Evolutionary conservation across 2,113 vertebrate genomes (phyloP).

Genomic region (Willisornis vidua): DNA sequence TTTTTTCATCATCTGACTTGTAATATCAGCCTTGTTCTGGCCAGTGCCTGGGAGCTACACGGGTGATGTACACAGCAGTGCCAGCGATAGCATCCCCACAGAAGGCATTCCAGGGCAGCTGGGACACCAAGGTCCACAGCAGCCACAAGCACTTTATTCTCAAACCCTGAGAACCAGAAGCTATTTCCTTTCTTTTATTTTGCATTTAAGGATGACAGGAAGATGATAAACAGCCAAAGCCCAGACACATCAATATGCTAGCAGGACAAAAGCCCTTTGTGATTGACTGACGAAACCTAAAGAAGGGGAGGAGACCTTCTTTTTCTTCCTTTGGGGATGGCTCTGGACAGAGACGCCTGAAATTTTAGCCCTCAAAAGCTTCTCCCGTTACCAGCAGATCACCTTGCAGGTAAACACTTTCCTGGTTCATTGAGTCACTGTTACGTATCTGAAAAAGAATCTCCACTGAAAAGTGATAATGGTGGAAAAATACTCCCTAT

Average conservation of each 20-base stretch:
- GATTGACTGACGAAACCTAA: constrained; percentile 67
- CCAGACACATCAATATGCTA: constrained; percentile 40
- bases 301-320: constrained; percentile 50
- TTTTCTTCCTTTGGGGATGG: constrained; percentile 61
- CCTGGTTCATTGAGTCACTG: constrained; percentile 63
- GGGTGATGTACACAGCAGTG: constrained; percentile 42
- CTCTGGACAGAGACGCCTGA: constrained; percentile 60
- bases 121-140: neutral
- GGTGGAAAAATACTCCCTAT: constrained; percentile 62
- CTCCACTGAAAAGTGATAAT: constrained; percentile 66
- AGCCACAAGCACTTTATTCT: constrained; percentile 75
- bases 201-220: constrained; percentile 72
- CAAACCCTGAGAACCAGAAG: constrained; percentile 73
- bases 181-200: constrained; percentile 58
- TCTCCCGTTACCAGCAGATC: constrained; percentile 74
- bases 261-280: constrained; percentile 71
- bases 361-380: constrained; percentile 80
- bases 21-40: constrained; percentile 76
- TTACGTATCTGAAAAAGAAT: constrained; percentile 68
- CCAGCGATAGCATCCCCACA: constrained; percentile 17
- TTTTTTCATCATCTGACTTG: constrained; percentile 74
- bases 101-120: constrained; percentile 41
- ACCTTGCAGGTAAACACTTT: constrained; percentile 78
- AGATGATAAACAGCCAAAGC: constrained; percentile 70
- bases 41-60: constrained; percentile 66